A percentile compares a stretch with the other conserved stretches of the same genome.
These are phyloP conservation scores for Podotricha telesiphe DNA, from an alignment of 2,888 invertebrate species.

Conservation along the genomic window DNA sequence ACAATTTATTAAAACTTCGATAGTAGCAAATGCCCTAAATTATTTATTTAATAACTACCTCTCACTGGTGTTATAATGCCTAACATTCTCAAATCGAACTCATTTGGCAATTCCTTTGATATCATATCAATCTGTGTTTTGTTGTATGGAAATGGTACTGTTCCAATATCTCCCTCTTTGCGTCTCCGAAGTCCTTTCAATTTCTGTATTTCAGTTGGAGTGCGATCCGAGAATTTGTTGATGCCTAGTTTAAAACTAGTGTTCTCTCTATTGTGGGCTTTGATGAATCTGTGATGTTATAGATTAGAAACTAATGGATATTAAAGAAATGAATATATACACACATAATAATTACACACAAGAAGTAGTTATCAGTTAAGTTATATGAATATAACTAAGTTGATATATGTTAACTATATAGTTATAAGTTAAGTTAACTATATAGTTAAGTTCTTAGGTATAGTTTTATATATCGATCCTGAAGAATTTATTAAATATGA, in stretches of 20 bases:
- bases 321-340: too few relatives aligned
- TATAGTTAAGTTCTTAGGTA: too few relatives aligned
- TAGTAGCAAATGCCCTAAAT: too few relatives aligned
- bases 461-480: too few relatives aligned
- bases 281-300: slow-evolving; percentile 52
- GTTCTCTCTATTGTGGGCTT: slow-evolving; percentile 56
- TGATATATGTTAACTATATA: too few relatives aligned
- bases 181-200: slow-evolving; percentile 56
- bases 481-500: too few relatives aligned
- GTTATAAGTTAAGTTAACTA: too few relatives aligned
- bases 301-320: background rate
- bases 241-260: slow-evolving; percentile 61
- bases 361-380: too few relatives aligned
- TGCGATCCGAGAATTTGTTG: slow-evolving; percentile 67
- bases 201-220: slow-evolving; percentile 59
- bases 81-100: slow-evolving; percentile 60
- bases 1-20: too few relatives aligned
- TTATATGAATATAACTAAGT: too few relatives aligned
- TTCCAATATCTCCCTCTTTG: slow-evolving; percentile 55
- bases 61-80: slow-evolving; percentile 61
- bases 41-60: slow-evolving; percentile 51
- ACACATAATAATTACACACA: too few relatives aligned
- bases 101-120: slow-evolving; percentile 52
- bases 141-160: slow-evolving; percentile 62
- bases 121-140: slow-evolving; percentile 48